phyloP scores from a whole-genome alignment of 2,113 vertebrate genomes.

The Corythoichthys intestinalis region DNA sequence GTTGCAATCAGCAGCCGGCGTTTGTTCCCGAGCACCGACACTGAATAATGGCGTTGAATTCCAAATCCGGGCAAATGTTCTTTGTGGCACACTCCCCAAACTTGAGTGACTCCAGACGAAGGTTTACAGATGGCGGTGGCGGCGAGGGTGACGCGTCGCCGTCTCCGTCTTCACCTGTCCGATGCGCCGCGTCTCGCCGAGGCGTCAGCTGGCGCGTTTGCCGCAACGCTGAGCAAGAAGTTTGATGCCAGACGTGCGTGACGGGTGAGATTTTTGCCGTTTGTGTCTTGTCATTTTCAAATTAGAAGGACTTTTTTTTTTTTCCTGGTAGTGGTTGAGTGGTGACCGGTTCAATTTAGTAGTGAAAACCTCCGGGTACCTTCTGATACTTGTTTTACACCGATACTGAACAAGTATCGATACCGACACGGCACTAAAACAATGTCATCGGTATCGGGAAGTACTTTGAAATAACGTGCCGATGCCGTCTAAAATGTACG shows the following conservation, averaged over 20 bases:
- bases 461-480: no score
- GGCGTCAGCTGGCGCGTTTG: conserved; percentile 76
- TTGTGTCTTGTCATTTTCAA: conserved; percentile 64
- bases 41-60: conserved; percentile 64
- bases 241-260: conserved; percentile 20
- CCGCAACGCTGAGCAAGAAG: conserved; percentile 74
- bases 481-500: no score
- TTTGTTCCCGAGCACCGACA: conserved; percentile 59
- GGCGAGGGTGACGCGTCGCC: conserved; percentile 69
- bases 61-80: conserved; percentile 64
- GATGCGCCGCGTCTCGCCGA: conserved; percentile 66
- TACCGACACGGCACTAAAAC: no score
- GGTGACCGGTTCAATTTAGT: not conserved
- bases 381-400: no score
- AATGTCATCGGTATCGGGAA: no score
- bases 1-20: conserved; percentile 60
- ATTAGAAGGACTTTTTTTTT: conserved; percentile 56
- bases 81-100: conserved; percentile 19
- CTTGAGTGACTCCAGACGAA: conserved; percentile 31
- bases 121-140: conserved; percentile 70
- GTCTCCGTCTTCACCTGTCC: conserved; percentile 49
- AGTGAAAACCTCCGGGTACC: no score
- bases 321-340: not conserved
- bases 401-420: no score
- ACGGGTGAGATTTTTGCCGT: conserved; percentile 26